Evolutionary conservation across 2,888 invertebrate genomes (phyloP), one percentile per base, ranked within the genome.

Genomic region (Nowickia ferox): DNA sequence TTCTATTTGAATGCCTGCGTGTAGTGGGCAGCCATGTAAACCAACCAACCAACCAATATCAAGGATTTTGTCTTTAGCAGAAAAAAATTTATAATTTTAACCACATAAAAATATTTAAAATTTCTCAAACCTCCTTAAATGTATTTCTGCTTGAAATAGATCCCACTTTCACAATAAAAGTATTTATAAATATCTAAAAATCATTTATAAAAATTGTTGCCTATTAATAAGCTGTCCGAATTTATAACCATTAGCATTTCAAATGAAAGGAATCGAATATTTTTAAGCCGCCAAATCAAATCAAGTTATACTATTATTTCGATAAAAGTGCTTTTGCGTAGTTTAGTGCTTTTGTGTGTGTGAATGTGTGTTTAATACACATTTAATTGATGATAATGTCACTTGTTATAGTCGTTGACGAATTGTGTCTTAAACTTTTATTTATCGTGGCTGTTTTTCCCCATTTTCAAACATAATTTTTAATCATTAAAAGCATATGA

Each of bases 361-460:
- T 53, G n/a, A 40, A 6, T 38, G 17, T 4, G 6, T 86, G 88
- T 91, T 90, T 90, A 90, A 90, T 91, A 90, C 88, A 86, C 87
- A 88, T 89, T 91, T 91, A 91, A 91, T 91, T 91, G 91, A 91
- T 91, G 91, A 90, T 91, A 89, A 90, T 91, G 91, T 90, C 90
- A 90, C 89, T 89, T 88, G 90, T 88, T 89, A 89, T 88, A 89
- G 91, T 90, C 91, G 90, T 91, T 91, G 91, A 91, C 88, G 88
- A 87, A 88, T 88, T 87, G 87, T 84, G 74, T 65, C 65, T 61
- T 44, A 74, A 84, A 84, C 72, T 84, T 53, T 68, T 65, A 65
- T 59, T 65, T 61, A 57, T 81, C 40, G 48, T 68, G 72, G 22
- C 40, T 63, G 15, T 48, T 63, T 66, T 48, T 48, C 19, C 42